phyloP scores from a whole-genome alignment of 2,888 invertebrate genomes.

The Eledona agricola region DNA sequence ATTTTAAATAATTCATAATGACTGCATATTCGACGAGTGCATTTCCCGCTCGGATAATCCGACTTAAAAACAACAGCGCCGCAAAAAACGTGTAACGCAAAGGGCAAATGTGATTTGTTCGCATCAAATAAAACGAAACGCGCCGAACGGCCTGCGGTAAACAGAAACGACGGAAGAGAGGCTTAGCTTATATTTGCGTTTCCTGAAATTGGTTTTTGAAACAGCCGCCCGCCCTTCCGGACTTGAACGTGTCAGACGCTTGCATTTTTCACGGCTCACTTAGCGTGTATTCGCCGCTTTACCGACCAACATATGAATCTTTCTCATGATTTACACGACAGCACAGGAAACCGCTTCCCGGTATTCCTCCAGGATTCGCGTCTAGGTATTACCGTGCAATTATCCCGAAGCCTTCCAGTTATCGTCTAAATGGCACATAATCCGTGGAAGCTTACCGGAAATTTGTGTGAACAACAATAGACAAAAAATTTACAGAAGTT shows the following conservation, averaged over 20 bases:
- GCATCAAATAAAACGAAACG: conserved; percentile 7
- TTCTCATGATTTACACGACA: conserved; percentile 29
- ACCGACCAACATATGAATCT: conserved; percentile 31
- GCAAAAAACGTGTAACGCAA: conserved; percentile 7
- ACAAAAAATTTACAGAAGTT: too few relatives aligned
- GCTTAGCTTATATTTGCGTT: conserved; percentile 34
- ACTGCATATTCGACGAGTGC: conserved; percentile 11
- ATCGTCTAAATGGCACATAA: too few relatives aligned
- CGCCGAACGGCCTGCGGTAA: conserved; percentile 17
- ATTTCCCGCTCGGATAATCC: conserved; percentile 5
- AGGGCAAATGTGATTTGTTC: conserved; percentile 21
- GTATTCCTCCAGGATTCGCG: too few relatives aligned
- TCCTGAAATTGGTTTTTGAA: conserved; percentile 39
- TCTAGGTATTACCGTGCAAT: too few relatives aligned
- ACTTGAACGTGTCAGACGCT: conserved; percentile 40
- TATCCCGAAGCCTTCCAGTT: too few relatives aligned
- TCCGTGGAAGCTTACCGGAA: too few relatives aligned
- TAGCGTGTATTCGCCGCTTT: conserved; percentile 43
- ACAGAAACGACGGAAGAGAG: conserved; percentile 20
- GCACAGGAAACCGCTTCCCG: conserved; percentile 13
- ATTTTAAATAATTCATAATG: conserved; percentile 18
- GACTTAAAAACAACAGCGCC: conserved; percentile 5
- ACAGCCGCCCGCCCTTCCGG: conserved; percentile 24
- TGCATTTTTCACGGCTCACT: conserved; percentile 49
- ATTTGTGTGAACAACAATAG: too few relatives aligned